phyloP scores from a whole-genome alignment of 1,140 invertebrate species.

The Araneus ventricosus region DNA sequence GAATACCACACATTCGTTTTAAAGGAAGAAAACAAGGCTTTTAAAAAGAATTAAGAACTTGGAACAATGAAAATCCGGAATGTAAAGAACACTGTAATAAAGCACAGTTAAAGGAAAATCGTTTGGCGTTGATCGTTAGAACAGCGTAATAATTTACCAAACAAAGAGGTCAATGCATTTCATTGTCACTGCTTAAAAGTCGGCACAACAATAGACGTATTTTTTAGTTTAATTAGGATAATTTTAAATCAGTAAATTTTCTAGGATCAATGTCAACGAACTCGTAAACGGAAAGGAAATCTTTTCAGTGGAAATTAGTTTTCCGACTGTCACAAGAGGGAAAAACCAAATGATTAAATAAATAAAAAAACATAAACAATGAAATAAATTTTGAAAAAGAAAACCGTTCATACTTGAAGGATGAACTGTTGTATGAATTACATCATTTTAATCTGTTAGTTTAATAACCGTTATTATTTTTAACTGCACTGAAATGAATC shows the following conservation, averaged over 20 bases:
- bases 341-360: too few species aligned
- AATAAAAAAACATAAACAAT: too few species aligned
- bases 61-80: not conserved
- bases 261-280: not conserved
- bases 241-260: not conserved
- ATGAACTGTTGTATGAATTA: not conserved
- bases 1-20: not conserved
- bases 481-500: not conserved
- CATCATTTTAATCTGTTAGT: not conserved
- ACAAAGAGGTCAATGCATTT: slow-evolving; percentile 11
- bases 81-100: not conserved
- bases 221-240: not conserved
- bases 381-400: too few species aligned
- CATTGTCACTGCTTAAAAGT: not conserved
- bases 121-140: not conserved
- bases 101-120: not conserved
- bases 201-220: not conserved
- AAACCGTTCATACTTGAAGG: too few species aligned
- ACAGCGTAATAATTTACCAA: not conserved
- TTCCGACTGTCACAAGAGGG: not conserved
- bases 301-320: not conserved
- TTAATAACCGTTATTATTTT: not conserved
- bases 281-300: not conserved
- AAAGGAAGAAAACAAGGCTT: not conserved
- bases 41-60: not conserved